Percentiles rank a stretch among this genome's conserved stretches.
These are phyloP conservation scores for Coregonus ussuriensis DNA, from an alignment of 2,797 vertebrate genomes.

Conservation along the genomic window DNA sequence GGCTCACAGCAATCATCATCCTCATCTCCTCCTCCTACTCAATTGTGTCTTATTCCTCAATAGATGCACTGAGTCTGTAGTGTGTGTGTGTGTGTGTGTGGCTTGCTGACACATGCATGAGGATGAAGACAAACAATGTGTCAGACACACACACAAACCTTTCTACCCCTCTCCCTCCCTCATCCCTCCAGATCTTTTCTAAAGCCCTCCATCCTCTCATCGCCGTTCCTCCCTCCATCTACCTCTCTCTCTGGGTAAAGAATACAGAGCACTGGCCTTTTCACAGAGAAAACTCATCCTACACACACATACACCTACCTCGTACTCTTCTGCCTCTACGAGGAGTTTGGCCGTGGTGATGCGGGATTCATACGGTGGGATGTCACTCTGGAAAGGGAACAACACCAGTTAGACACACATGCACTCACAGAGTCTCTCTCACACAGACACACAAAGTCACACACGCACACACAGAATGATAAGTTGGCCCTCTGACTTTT, in stretches of 20 bases:
- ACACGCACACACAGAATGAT: not conserved
- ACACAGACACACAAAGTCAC: constrained; percentile 1
- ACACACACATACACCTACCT: constrained; percentile 56
- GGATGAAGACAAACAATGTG: constrained; percentile 33
- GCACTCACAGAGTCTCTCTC: constrained; percentile 22
- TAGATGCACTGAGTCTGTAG: not conserved
- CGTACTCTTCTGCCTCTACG: constrained; percentile 71
- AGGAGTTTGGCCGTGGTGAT: constrained; percentile 75
- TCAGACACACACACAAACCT: not conserved
- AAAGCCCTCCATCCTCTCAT: not conserved
- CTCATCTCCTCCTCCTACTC: not conserved
- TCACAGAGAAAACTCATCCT: constrained; percentile 5
- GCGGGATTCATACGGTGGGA: constrained; percentile 72
- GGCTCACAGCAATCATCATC: not conserved
- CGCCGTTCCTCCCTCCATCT: not conserved
- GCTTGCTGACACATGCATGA: constrained; percentile 57
- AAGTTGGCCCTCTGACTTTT: not conserved
- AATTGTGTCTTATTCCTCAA: not conserved
- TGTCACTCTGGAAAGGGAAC: constrained; percentile 53
- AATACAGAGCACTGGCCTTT: constrained; percentile 58
- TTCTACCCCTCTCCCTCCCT: not conserved
- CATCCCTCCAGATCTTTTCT: not conserved
- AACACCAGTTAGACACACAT: constrained; percentile 12
- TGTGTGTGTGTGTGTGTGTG: constrained; percentile 1
- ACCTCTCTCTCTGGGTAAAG: constrained; percentile 52